phyloP scores from a whole-genome alignment of 1,140 invertebrate genomes.

The Diorhabda sublineata region DNA sequence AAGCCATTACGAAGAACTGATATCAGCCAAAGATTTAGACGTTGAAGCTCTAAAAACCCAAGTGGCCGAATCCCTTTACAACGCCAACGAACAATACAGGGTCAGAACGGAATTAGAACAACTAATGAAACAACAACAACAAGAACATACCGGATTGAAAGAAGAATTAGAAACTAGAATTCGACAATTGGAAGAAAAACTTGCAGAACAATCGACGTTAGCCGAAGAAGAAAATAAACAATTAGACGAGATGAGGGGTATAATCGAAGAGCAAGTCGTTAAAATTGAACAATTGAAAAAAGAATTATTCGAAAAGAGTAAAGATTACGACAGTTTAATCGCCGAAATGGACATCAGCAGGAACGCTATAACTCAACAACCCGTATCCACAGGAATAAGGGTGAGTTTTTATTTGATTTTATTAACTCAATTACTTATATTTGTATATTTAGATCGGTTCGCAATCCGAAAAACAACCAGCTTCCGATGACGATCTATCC shows the following conservation, averaged over 20 bases:
- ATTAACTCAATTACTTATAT: too few species aligned
- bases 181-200: conserved; percentile 37
- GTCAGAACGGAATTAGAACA: background rate
- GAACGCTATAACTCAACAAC: conserved; percentile 26
- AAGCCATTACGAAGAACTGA: conserved; percentile 35
- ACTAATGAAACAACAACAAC: conserved; percentile 18
- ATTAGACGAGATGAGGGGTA: conserved; percentile 51
- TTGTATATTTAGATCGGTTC: too few species aligned
- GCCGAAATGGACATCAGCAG: conserved; percentile 43
- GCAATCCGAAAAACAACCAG: too few species aligned
- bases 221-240: conserved; percentile 55
- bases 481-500: conserved; percentile 14
- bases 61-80: conserved; percentile 23
- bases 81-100: conserved; percentile 16
- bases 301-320: conserved; percentile 57
- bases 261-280: conserved; percentile 61
- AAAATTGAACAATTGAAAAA: conserved; percentile 64
- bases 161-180: conserved; percentile 10
- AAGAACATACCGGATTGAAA: conserved; percentile 14
- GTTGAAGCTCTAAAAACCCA: conserved; percentile 23
- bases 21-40: conserved; percentile 31
- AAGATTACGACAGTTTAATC: conserved; percentile 53
- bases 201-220: conserved; percentile 52
- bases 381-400: background rate
- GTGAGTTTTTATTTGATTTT: too few species aligned